Base-by-base conservation (phyloP, 2,888 invertebrate species). In the Ceraclea dissimilis region DNA sequence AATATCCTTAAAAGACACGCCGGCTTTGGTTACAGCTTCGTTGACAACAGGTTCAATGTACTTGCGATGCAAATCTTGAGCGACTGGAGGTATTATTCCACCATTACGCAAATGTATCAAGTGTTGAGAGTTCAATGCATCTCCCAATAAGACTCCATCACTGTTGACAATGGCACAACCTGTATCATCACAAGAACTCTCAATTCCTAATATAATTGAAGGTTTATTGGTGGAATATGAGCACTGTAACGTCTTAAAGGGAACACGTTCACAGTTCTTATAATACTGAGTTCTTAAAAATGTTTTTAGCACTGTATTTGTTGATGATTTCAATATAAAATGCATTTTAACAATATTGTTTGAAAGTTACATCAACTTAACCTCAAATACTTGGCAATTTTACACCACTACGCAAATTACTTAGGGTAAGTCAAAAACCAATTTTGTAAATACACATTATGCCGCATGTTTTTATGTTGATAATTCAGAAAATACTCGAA, bases 171-270 rank as follows among this genome's bases (percentile, higher is more conserved):
- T 78, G 44, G 93, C 96, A 67, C 90, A 88, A 19, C 93, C 96
- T 1, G 97, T 98, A 70, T 98, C 98, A 78, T 98, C 97, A 69
- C 96, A 98, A 60, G 96, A 96, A 2, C 95, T 94, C 80, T 98
- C 98, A 65, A 98, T 96, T 5, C 97, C 97, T 63, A 97, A 74
- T 54, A 97, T 76, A 57, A 73, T 63, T 5, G 51, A 20, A 17
- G 49, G 46, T 26, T 33, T 53, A 43, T 20, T 44, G 10, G 48
- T 26, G 4, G 19, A 46, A 43, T 43, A 43, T 43, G 17, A 43
- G 13, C 13, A 17, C 5, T 17, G 43, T 16, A 13, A 43, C 13
- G 17, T 43, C 13, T 17, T 43, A 2, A 13, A 26, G 10, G 10
- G 10, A 26, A 6, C 10, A 10, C 4, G 4, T 26, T 26, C 10